phyloP scores from a whole-genome alignment of 1,140 invertebrate genomes.

The Trypoxylus dichotomus region DNA sequence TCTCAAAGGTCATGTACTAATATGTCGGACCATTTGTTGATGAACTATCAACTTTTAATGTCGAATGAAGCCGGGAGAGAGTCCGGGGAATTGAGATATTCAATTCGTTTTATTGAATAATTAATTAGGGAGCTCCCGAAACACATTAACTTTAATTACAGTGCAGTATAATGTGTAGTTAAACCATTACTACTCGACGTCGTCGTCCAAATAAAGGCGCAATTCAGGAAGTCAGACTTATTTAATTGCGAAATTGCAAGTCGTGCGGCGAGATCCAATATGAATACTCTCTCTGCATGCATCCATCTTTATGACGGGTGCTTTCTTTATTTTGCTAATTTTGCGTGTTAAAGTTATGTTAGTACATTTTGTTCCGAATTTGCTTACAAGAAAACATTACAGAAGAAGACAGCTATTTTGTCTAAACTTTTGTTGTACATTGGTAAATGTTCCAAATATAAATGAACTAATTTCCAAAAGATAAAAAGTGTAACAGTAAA shows the following conservation, averaged over 20 bases:
- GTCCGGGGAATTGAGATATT: conserved; percentile 32
- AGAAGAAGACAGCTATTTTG: too few species aligned
- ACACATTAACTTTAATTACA: conserved; percentile 42
- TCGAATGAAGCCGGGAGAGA: conserved; percentile 1
- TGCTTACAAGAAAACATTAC: too few species aligned
- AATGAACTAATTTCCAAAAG: too few species aligned
- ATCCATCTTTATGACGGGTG: neutral
- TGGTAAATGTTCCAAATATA: too few species aligned
- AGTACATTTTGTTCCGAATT: too few species aligned
- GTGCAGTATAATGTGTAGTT: conserved; percentile 41
- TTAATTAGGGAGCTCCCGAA: conserved; percentile 45
- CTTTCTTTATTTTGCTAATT: neutral
- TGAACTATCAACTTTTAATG: conserved; percentile 35
- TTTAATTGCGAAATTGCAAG: conserved; percentile 33
- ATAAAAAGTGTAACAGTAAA: too few species aligned
- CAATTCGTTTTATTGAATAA: conserved; percentile 51
- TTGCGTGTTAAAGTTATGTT: neutral
- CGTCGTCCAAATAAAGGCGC: conserved; percentile 39
- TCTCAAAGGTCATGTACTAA: conserved; percentile 34
- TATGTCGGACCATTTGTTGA: conserved; percentile 36
- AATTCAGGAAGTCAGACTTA: conserved; percentile 35
- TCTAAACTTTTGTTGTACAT: too few species aligned
- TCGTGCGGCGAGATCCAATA: neutral
- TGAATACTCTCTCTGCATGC: neutral
- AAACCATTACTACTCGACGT: conserved; percentile 38